These are phyloP conservation scores for Varecia variegata DNA, from an alignment of 2,797 vertebrate genomes.

Conservation along the genomic window DNA sequence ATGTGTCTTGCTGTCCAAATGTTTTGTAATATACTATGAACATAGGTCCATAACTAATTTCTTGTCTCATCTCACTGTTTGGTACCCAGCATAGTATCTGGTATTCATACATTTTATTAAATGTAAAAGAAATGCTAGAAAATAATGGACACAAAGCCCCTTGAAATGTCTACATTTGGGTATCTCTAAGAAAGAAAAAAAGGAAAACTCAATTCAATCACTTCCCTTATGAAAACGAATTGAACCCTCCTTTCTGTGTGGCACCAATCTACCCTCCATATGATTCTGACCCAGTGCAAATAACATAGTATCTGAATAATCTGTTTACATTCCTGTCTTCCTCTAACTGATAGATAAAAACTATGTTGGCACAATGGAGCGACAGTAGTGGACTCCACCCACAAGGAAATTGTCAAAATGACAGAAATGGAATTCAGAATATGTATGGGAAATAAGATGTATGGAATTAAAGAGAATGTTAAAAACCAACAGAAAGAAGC, in stretches of 20 bases:
- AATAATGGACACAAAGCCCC: neutral
- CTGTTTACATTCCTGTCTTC: neutral
- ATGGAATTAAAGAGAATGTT: too few relatives aligned
- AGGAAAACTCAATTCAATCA: neutral
- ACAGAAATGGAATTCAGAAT: too few relatives aligned
- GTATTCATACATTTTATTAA: neutral
- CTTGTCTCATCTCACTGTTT: neutral
- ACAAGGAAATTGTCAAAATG: too few relatives aligned
- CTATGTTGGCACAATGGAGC: neutral
- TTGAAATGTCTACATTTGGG: neutral
- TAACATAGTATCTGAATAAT: neutral
- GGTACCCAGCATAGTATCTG: neutral
- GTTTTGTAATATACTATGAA: neutral
- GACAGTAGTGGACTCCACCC: too few relatives aligned
- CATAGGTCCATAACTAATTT: neutral
- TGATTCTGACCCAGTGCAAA: neutral
- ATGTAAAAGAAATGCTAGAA: neutral
- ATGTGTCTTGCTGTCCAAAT: neutral
- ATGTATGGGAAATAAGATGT: too few relatives aligned
- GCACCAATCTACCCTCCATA: neutral
- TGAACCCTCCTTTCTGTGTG: neutral
- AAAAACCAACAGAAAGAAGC: too few relatives aligned
- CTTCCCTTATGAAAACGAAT: neutral
- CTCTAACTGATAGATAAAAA: neutral
- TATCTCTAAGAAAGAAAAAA: neutral